These are phyloP conservation scores for Oophaga pumilio DNA, from an alignment of 2,113 vertebrate species.

Conservation along the genomic window DNA sequence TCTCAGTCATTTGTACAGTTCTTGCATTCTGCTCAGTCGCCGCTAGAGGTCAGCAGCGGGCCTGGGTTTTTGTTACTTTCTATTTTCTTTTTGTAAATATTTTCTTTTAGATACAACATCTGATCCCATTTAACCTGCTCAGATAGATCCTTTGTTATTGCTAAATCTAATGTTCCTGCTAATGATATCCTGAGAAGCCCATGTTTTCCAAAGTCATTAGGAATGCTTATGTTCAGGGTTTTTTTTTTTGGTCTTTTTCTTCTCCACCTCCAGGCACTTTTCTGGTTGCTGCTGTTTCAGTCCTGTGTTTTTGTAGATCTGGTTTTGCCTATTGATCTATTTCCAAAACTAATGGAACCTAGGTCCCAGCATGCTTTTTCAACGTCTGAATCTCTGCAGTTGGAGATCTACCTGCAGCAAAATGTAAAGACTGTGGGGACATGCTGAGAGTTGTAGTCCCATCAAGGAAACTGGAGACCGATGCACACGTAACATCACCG, in stretches of 20 bases:
- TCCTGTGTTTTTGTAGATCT: neutral
- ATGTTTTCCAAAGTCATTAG: slow-evolving; percentile 8
- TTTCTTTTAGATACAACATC: neutral
- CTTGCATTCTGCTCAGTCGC: neutral
- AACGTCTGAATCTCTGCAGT: too few species aligned
- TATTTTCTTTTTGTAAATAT: neutral
- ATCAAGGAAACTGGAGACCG: too few species aligned
- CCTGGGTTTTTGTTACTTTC: neutral
- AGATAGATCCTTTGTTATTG: slow-evolving; percentile 14
- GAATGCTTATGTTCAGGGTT: neutral
- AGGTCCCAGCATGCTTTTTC: neutral
- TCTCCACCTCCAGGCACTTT: neutral
- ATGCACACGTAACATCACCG: too few species aligned
- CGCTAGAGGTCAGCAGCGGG: slow-evolving; percentile 32
- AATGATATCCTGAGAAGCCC: neutral
- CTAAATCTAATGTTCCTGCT: neutral
- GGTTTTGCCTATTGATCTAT: neutral
- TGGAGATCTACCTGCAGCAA: neutral
- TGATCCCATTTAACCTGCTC: slow-evolving; percentile 17
- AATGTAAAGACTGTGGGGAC: neutral
- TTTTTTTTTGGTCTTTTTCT: neutral
- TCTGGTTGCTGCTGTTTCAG: too few species aligned
- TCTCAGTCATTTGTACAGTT: neutral
- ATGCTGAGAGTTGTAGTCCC: neutral
- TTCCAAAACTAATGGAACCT: neutral